phyloP scores from a whole-genome alignment of 2,888 invertebrate genomes.

The Mimumesa dahlbomi region DNA sequence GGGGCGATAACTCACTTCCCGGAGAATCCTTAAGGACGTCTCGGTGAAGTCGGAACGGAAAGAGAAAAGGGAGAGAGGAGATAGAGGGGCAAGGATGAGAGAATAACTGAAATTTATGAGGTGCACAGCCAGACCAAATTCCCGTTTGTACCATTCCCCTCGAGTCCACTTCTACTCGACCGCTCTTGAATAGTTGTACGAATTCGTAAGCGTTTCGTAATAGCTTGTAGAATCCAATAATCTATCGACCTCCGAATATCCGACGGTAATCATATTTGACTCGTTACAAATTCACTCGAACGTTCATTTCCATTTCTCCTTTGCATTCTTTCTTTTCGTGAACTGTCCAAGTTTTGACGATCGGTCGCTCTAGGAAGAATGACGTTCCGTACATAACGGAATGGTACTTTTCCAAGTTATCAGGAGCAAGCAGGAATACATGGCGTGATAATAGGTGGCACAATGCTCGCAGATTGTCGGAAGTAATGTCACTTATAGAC shows the following conservation, averaged over 20 bases:
- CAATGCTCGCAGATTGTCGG: too few relatives aligned
- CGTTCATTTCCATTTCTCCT: too few relatives aligned
- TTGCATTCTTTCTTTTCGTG: too few relatives aligned
- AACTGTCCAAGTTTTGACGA: too few relatives aligned
- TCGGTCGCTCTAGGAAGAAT: too few relatives aligned
- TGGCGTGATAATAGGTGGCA: too few relatives aligned
- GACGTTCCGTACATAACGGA: too few relatives aligned
- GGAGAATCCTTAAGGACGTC: slow-evolving; percentile 64
- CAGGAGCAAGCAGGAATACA: too few relatives aligned
- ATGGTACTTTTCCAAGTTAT: too few relatives aligned
- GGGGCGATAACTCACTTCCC: slow-evolving; percentile 65
- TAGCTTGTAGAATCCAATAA: slow-evolving; percentile 26
- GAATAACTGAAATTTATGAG: slow-evolving; percentile 78
- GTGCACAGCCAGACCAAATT: slow-evolving; percentile 76
- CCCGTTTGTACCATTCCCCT: slow-evolving; percentile 72
- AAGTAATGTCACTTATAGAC: too few relatives aligned
- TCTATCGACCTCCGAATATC: slow-evolving; percentile 35
- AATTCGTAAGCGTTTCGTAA: slow-evolving; percentile 34
- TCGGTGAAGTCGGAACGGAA: slow-evolving; percentile 59
- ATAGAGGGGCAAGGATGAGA: slow-evolving; percentile 54
- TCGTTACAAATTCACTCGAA: slow-evolving; percentile 17
- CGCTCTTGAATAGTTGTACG: slow-evolving; percentile 47
- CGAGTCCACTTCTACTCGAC: slow-evolving; percentile 74
- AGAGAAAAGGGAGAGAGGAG: slow-evolving; percentile 44
- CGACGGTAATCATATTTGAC: slow-evolving; percentile 15